A percentile compares a stretch with the other conserved stretches of the same genome.
Conservation (phyloP, 2,888 invertebrate species). For the Mallateleia sp. region DNA sequence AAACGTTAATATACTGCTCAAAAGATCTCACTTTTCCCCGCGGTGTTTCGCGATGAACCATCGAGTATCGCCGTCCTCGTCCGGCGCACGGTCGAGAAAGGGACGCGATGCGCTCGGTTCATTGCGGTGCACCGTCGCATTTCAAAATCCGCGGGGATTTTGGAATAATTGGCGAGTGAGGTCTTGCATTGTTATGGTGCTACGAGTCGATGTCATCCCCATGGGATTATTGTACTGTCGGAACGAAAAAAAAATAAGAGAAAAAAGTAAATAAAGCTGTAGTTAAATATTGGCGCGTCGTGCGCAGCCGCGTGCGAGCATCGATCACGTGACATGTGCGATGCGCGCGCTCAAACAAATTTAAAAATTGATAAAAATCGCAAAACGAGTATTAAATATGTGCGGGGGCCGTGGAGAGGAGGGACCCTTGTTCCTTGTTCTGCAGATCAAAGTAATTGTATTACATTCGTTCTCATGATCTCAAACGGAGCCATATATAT, state of each 20-base stretch:
- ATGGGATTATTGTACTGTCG: conserved; percentile 81
- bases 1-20: conserved; percentile 65
- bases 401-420: conserved; percentile 89
- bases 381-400: conserved; percentile 89
- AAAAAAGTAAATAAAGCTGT: conserved; percentile 78
- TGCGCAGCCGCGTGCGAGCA: conserved; percentile 74
- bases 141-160: conserved; percentile 6
- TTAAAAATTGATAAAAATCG: conserved; percentile 80
- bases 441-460: conserved; percentile 70
- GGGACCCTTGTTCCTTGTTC: conserved; percentile 87
- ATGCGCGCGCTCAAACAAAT: conserved; percentile 84
- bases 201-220: conserved; percentile 74
- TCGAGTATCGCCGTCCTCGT: background rate
- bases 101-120: background rate
- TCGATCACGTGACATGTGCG: conserved; percentile 75
- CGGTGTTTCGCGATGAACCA: background rate
- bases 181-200: conserved; percentile 72
- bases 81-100: background rate
- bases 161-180: conserved; percentile 55
- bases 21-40: conserved; percentile 73
- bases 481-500: conserved; percentile 65
- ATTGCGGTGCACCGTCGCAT: background rate
- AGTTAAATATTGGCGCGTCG: conserved; percentile 81
- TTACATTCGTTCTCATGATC: conserved; percentile 66
- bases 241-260: conserved; percentile 71